Evolutionary conservation across 2,797 vertebrate genomes (phyloP), one percentile per base, ranked within the genome.

Genomic region (Manis pentadactyla): DNA sequence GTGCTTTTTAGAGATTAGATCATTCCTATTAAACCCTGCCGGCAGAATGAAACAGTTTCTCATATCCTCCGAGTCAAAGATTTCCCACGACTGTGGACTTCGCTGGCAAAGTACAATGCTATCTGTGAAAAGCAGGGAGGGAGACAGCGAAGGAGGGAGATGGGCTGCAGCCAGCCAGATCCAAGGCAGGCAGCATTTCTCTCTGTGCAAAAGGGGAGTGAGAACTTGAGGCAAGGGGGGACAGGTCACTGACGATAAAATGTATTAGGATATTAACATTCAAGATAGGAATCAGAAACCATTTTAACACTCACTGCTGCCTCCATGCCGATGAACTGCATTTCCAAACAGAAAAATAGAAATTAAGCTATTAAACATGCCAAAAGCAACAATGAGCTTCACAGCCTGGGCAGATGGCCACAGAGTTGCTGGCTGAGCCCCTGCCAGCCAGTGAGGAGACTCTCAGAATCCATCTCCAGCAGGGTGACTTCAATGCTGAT

Each of bases 261-360:
- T 55, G 92, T 55, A 94, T 97, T 97, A 97, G 97, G 97, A 98
- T 97, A 98, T 98, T 97, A 97, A 97, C 97, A 90, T 97, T 98
- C 97, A 93, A 98, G 97, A 98, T 97, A 96, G 95, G 77, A 27
- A 97, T 98, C 97, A 93, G 95, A 97, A 97, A 95, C 92, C 94
- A 93, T 97, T 92, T 88, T 57, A 93, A 96, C 71, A 88, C 84
- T 95, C 93, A 79, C 79, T 46, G 90, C 93, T 42, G 93, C 86
- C 77, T 96, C 89, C 0, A n/a, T 39, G 85, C 93, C 57, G n/a
- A 88, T 1, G 69, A 92, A 73, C 91, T 75, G 71, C 64, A 92
- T 85, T 95, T 95, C 87, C 93, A 92, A 93, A 89, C 82, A 91
- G 89, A 98, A 96, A 97, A 94, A 95, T 77, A 97, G 94, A 96